phyloP scores from a whole-genome alignment of 2,113 vertebrate species.

The Diphyllodes magnificus region DNA sequence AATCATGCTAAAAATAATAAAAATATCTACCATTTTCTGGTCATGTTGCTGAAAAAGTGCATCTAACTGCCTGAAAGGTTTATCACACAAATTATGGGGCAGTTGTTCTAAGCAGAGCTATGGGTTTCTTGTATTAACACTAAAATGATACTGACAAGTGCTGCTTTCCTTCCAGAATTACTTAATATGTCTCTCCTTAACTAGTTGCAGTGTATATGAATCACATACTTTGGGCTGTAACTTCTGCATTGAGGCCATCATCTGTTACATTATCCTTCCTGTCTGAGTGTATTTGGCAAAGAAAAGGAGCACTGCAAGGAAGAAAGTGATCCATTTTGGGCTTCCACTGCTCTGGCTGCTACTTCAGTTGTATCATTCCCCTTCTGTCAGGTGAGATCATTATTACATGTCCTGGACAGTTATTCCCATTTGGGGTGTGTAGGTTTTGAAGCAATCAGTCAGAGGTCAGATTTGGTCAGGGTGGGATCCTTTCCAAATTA shows the following conservation, averaged over 20 bases:
- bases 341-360: slow-evolving; percentile 19
- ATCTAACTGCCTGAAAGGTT: neutral
- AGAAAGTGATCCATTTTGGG: neutral
- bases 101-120: neutral
- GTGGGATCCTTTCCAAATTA: slow-evolving; percentile 31
- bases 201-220: slow-evolving; percentile 25
- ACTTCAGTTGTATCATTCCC: slow-evolving; percentile 5
- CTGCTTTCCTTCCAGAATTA: slow-evolving; percentile 44
- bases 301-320: slow-evolving; percentile 1
- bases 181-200: slow-evolving; percentile 37
- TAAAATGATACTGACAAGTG: slow-evolving; percentile 49
- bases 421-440: slow-evolving; percentile 19
- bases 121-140: neutral
- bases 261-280: slow-evolving; percentile 40
- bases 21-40: slow-evolving; percentile 14
- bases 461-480: slow-evolving; percentile 42
- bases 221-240: slow-evolving; percentile 16
- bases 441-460: slow-evolving; percentile 16
- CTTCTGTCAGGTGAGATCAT: slow-evolving; percentile 56
- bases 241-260: slow-evolving; percentile 26
- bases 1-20: neutral
- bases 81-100: neutral
- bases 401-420: slow-evolving; percentile 17
- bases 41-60: neutral
- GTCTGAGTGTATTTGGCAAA: slow-evolving; percentile 28